Conservation (phyloP, 2,113 vertebrate genomes). For the Thunnus thynnus region DNA sequence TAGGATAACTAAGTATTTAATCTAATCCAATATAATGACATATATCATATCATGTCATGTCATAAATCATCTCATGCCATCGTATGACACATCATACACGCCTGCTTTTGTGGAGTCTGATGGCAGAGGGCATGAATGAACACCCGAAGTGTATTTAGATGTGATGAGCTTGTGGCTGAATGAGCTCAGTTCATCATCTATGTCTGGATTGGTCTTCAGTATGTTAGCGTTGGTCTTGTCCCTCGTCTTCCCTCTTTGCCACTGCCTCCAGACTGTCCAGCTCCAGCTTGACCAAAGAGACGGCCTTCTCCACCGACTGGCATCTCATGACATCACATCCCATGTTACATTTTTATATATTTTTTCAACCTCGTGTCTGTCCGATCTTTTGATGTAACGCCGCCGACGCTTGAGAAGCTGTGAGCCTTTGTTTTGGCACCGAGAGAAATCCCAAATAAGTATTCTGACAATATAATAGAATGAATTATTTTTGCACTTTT, state of each 20-base stretch:
- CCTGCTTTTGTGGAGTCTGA: slow-evolving; percentile 23
- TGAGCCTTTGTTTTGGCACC: slow-evolving; percentile 6
- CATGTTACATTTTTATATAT: slow-evolving; percentile 55
- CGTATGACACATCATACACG: neutral
- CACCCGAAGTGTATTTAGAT: neutral
- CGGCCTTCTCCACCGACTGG: neutral
- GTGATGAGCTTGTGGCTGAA: slow-evolving; percentile 31
- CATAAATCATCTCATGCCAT: slow-evolving; percentile 24
- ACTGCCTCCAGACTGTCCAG: slow-evolving; percentile 32
- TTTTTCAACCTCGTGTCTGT: slow-evolving; percentile 42
- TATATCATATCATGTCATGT: slow-evolving; percentile 25
- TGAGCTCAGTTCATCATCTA: neutral
- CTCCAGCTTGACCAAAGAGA: slow-evolving; percentile 17
- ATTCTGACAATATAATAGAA: neutral
- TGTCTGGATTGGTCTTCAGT: neutral
- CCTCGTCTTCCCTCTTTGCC: slow-evolving; percentile 7
- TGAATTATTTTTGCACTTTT: slow-evolving; percentile 16
- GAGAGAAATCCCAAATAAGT: neutral
- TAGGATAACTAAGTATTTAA: neutral
- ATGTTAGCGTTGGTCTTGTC: neutral
- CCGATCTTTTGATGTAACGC: neutral
- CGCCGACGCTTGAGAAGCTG: neutral
- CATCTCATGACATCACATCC: slow-evolving; percentile 43
- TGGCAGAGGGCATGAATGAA: slow-evolving; percentile 1
- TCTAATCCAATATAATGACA: neutral